Conservation (phyloP, 2,113 vertebrate species). For the Rhynchopsitta pachyrhyncha region DNA sequence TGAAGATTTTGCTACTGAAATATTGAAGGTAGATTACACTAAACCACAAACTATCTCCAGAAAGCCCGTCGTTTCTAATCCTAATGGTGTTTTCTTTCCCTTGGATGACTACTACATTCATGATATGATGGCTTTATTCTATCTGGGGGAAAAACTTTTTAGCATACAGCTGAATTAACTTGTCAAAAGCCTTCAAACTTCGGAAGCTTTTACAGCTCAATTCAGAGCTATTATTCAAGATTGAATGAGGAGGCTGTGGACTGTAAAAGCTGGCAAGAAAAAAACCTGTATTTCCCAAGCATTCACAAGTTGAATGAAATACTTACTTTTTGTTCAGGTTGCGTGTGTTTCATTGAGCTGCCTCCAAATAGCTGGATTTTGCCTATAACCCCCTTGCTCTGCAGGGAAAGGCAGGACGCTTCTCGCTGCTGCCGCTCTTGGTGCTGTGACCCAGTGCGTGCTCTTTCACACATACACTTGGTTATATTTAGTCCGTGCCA, state of each 20-base stretch:
- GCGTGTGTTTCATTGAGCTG: slow-evolving; percentile 58
- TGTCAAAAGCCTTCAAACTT: slow-evolving; percentile 83
- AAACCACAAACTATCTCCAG: slow-evolving; percentile 75
- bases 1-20: slow-evolving; percentile 73
- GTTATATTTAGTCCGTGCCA: slow-evolving; percentile 20
- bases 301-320: slow-evolving; percentile 59
- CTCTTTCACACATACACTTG: background rate
- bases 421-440: background rate
- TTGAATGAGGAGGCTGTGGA: slow-evolving; percentile 75
- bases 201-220: slow-evolving; percentile 80
- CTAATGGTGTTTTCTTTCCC: slow-evolving; percentile 79
- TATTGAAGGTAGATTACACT: slow-evolving; percentile 77
- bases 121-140: slow-evolving; percentile 76
- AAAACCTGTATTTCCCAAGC: slow-evolving; percentile 58
- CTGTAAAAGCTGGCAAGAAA: slow-evolving; percentile 73
- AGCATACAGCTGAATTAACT: slow-evolving; percentile 81
- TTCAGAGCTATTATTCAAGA: slow-evolving; percentile 78
- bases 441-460: background rate
- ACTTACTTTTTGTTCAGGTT: slow-evolving; percentile 70
- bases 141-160: slow-evolving; percentile 78
- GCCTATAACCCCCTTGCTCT: background rate
- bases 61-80: slow-evolving; percentile 71
- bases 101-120: slow-evolving; percentile 67
- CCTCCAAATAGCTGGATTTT: slow-evolving; percentile 49
- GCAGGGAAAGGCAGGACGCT: background rate